A percentile compares a stretch with the other conserved stretches of the same genome.
These are phyloP conservation scores for Napeogenes inachia DNA, from an alignment of 2,888 invertebrate species.

Conservation along the genomic window DNA sequence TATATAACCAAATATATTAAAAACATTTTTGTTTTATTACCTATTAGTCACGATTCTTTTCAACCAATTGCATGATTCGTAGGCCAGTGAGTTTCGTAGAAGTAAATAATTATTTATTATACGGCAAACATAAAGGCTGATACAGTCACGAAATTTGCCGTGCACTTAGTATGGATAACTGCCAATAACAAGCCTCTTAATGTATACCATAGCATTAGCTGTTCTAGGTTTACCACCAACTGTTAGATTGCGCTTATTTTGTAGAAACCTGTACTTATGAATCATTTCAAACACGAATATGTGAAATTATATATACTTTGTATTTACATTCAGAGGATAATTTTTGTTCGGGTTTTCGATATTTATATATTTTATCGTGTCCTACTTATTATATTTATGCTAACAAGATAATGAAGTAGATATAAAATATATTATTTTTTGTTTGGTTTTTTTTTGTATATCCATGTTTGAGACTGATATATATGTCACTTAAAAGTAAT, in stretches of 20 bases:
- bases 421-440: not conserved
- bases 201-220: constrained; percentile 52
- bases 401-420: too few relatives aligned
- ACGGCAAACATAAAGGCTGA: constrained; percentile 26
- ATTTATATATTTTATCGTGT: too few relatives aligned
- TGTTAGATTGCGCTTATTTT: constrained; percentile 49
- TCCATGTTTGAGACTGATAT: not conserved
- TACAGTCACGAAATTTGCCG: constrained; percentile 60
- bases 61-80: not conserved
- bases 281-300: constrained; percentile 3
- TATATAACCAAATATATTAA: constrained; percentile 1
- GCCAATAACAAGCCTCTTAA: constrained; percentile 48
- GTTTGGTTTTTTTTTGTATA: not conserved
- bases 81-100: not conserved
- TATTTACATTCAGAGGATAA: too few relatives aligned
- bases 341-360: too few relatives aligned
- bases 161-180: constrained; percentile 57
- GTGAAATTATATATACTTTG: not conserved
- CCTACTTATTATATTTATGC: too few relatives aligned
- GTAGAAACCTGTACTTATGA: constrained; percentile 5
- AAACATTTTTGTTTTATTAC: not conserved
- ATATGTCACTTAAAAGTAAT: not conserved
- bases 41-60: not conserved
- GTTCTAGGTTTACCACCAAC: constrained; percentile 31
- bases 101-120: constrained; percentile 7